phyloP scores from a whole-genome alignment of 2,888 invertebrate genomes.

The Drosophila hamatofila region DNA sequence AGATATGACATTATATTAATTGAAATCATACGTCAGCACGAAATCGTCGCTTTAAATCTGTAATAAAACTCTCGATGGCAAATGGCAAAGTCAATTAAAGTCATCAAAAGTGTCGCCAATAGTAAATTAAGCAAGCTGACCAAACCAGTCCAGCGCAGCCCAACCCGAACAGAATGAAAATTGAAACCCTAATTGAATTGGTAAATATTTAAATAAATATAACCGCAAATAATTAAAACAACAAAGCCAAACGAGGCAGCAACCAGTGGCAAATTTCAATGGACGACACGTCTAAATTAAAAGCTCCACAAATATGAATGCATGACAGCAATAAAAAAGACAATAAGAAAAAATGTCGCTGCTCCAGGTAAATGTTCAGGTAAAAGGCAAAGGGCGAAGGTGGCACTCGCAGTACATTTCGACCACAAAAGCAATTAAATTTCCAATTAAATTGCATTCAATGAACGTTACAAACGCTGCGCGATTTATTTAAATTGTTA shows the following conservation, averaged over 20 bases:
- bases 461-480: constrained; percentile 66
- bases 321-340: constrained; percentile 31
- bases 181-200: constrained; percentile 73
- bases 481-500: constrained; percentile 82
- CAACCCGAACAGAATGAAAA: constrained; percentile 21
- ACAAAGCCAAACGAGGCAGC: constrained; percentile 67
- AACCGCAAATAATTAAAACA: constrained; percentile 82
- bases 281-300: constrained; percentile 75
- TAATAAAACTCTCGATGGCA: constrained; percentile 19
- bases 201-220: constrained; percentile 81
- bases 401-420: constrained; percentile 56
- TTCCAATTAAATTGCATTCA: constrained; percentile 82
- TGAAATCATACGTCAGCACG: constrained; percentile 63
- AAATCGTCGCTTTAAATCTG: constrained; percentile 14
- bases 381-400: constrained; percentile 17
- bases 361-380: constrained; percentile 10
- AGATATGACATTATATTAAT: constrained; percentile 78
- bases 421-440: constrained; percentile 82
- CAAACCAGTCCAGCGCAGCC: constrained; percentile 16
- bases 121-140: constrained; percentile 50
- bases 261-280: constrained; percentile 64
- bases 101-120: constrained; percentile 51
- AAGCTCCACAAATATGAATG: constrained; percentile 61
- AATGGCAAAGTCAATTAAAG: constrained; percentile 66
- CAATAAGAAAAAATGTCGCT: constrained; percentile 28